Percentiles rank a stretch among this genome's conserved stretches.
phyloP scores from a whole-genome alignment of 1,140 invertebrate genomes.

The Ceratoteleas bidentatus region DNA sequence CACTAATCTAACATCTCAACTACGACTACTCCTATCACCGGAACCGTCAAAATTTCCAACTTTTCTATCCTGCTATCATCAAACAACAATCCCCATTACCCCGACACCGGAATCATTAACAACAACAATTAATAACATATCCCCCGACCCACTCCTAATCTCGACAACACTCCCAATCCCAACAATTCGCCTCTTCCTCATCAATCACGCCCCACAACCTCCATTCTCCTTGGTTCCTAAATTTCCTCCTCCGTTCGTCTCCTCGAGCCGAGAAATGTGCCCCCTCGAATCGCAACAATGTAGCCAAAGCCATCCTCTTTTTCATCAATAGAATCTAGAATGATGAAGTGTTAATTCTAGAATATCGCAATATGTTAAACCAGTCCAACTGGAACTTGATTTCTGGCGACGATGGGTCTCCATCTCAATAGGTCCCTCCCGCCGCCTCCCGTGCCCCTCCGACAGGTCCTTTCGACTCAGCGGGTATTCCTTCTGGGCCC shows the following conservation, averaged over 20 bases:
- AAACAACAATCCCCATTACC: no score
- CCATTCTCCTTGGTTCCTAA: background rate
- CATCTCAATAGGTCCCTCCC: constrained; percentile 37
- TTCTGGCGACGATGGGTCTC: constrained; percentile 64
- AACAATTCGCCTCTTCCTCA: no score
- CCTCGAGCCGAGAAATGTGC: background rate
- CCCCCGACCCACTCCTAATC: no score
- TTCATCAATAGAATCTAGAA: constrained; percentile 20
- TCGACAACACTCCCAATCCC: no score
- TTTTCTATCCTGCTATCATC: no score
- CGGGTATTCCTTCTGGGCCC: constrained; percentile 63
- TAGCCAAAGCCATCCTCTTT: constrained; percentile 7
- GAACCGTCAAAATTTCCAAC: no score
- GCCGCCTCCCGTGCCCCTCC: constrained; percentile 32
- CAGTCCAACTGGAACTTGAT: constrained; percentile 36
- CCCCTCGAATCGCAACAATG: background rate
- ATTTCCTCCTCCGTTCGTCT: background rate
- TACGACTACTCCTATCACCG: no score
- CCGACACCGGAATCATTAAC: no score
- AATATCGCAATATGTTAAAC: constrained; percentile 54
- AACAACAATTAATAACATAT: no score
- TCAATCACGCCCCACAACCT: no score
- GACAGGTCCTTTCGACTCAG: constrained; percentile 55
- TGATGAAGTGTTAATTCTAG: constrained; percentile 52
- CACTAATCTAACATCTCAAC: no score